Evolutionary conservation across 2,888 invertebrate genomes (phyloP).

Genomic region (Cancer borealis): DNA sequence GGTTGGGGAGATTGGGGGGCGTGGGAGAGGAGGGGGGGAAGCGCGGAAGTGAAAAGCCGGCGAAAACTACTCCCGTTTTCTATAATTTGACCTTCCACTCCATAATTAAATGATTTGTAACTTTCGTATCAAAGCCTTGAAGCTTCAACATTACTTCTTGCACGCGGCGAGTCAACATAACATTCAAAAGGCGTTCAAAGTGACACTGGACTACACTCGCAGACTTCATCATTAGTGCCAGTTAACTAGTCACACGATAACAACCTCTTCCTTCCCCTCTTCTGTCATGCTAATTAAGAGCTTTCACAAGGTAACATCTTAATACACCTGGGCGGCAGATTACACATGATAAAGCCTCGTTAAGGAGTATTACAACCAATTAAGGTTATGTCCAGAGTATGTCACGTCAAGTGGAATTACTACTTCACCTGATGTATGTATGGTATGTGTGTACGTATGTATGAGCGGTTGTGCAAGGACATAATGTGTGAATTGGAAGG

Average conservation of each 20-base stretch:
- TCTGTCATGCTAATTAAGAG: neutral
- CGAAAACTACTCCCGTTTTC: neutral
- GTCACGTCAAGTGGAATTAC: neutral
- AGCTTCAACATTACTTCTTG: too few species aligned
- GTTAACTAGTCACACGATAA: neutral
- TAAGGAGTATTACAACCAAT: neutral
- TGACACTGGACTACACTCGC: too few species aligned
- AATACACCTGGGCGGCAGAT: neutral
- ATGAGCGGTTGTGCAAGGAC: neutral
- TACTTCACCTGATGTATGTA: neutral
- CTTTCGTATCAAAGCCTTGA: too few species aligned
- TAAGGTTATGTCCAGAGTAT: neutral
- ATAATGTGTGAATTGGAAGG: too few species aligned
- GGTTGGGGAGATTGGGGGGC: too few species aligned
- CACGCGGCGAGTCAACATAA: too few species aligned
- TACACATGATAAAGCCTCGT: neutral
- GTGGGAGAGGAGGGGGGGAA: too few species aligned
- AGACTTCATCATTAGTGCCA: neutral
- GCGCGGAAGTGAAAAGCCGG: neutral
- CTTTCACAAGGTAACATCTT: neutral
- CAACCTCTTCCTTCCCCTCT: neutral
- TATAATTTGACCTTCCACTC: neutral
- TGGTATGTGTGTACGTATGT: neutral
- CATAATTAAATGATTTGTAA: too few species aligned
- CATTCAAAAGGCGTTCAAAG: too few species aligned